These are phyloP conservation scores for Tenebrosternarchus preto DNA, from an alignment of 2,113 vertebrate genomes.

Conservation along the genomic window DNA sequence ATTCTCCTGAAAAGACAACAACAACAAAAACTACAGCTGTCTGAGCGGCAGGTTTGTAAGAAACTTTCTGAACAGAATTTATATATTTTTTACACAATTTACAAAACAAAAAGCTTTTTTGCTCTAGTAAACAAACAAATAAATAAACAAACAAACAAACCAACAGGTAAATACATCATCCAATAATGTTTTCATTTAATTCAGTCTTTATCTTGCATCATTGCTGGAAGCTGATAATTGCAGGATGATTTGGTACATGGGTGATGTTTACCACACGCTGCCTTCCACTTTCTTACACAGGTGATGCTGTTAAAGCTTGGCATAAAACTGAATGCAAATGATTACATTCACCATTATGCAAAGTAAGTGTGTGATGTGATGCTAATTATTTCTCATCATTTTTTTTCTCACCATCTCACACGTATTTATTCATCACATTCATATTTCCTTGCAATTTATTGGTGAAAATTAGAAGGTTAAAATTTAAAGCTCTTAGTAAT, in stretches of 20 bases:
- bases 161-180: too few species aligned
- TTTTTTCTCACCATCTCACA: background rate
- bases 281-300: background rate
- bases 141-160: background rate
- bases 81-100: background rate
- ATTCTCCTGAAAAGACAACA: too few species aligned
- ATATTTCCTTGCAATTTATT: background rate
- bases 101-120: background rate
- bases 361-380: background rate
- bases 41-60: background rate
- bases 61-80: too few species aligned
- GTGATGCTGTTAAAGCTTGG: background rate
- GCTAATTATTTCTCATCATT: constrained; percentile 3
- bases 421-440: background rate
- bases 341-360: background rate
- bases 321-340: background rate
- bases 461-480: background rate
- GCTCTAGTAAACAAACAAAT: background rate
- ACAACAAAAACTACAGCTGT: too few species aligned
- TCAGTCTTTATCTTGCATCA: background rate
- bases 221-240: background rate
- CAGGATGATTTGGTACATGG: background rate
- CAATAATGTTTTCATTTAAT: background rate
- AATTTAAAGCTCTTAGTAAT: constrained; percentile 5
- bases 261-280: constrained; percentile 3